Evolutionary conservation across 2,888 invertebrate genomes (phyloP), one percentile per base, ranked within the genome.

Genomic region (Spodoptera exigua): DNA sequence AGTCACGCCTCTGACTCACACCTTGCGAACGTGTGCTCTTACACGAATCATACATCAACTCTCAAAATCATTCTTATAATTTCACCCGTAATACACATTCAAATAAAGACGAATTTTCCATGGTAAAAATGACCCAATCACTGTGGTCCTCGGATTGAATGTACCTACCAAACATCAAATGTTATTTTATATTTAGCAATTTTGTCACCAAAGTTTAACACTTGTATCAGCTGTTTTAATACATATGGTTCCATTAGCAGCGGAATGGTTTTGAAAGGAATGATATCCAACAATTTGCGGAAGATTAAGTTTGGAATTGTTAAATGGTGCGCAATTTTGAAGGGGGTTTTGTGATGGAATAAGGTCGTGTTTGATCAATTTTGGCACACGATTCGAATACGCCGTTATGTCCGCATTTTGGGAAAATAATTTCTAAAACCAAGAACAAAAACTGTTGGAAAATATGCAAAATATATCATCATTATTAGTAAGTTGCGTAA

Each of bases 1-100:
- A 78, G 56, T 68, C 78, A 68, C 56, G 60, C 51, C 17, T 57
- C 5, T 70, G 76, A 78, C 47, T 77, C 74, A 76, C 64, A 61
- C 43, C 52, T 58, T 56, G 61, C 55, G 46, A 65, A 64, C 62
- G 66, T 70, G 58, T 65, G 49, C 37, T 37, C 18, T n/a, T 18
- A 47, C 75, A 76, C 67, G 61, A 61, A 14, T 44, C 45, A 37
- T 39, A 40, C 27, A 54, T 43, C 17, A 36, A 21, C 16, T 53
- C 41, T 41, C 46, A 12, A 47, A 63, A 51, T 14, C 18, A 16
- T 36, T 34, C 44, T 35, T 3, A n/a, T 44, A 27, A 44, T 55
- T 52, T 37, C 21, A 59, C 12, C 67, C 45, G 34, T 35, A 21
- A 37, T 5, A 7, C 7, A 7, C 2, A 7, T 53, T 36, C 44